phyloP scores from a whole-genome alignment of 30 jellyfish, hydroid and myxozoan genomes.

The Rhopilema esculentum region DNA sequence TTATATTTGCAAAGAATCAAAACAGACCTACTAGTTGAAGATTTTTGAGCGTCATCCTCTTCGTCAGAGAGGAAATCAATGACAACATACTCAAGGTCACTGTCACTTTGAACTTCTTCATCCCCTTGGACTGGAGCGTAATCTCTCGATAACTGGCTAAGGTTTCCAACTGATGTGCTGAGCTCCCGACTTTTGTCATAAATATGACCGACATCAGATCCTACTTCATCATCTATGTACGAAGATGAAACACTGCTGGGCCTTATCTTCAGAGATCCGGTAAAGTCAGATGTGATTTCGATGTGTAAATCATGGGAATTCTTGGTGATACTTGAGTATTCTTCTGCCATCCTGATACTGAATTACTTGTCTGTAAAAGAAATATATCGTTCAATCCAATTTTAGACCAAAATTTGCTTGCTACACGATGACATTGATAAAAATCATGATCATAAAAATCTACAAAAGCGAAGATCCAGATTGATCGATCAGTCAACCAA shows the following conservation, averaged over 20 bases:
- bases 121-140: background rate
- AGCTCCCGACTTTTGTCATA: background rate
- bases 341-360: background rate
- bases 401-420: too few species aligned
- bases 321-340: background rate
- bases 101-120: conserved; percentile 16
- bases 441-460: too few species aligned
- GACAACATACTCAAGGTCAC: conserved; percentile 29
- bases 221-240: background rate
- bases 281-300: conserved; percentile 45
- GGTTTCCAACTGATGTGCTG: background rate
- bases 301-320: conserved; percentile 49
- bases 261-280: conserved; percentile 40
- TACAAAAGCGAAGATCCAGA: too few species aligned
- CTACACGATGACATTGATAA: too few species aligned
- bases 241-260: conserved; percentile 53
- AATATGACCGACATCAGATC: conserved; percentile 2
- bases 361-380: background rate
- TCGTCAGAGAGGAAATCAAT: conserved; percentile 35
- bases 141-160: background rate
- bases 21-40: conserved; percentile 40
- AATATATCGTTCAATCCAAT: too few species aligned
- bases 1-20: conserved; percentile 31
- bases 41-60: background rate
- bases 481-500: too few species aligned